phyloP scores from a whole-genome alignment of 1,140 invertebrate genomes.

The Metopolophium dirhodum region DNA sequence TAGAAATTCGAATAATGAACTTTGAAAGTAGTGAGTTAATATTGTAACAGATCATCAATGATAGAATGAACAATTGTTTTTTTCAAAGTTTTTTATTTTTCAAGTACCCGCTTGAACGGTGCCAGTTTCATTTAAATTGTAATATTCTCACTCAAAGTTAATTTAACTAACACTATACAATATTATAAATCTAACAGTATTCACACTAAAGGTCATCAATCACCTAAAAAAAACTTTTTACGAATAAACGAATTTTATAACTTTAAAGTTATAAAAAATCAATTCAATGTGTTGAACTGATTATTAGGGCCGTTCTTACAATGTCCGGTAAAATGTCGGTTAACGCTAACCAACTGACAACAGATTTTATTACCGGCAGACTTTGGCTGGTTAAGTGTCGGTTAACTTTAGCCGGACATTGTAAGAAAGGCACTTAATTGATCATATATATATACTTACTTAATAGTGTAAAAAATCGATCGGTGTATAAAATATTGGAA shows the following conservation, averaged over 20 bases:
- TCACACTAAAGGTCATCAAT: not conserved
- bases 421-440: too few relatives aligned
- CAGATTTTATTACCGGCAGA: too few relatives aligned
- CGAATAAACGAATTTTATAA: not conserved
- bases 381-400: too few relatives aligned
- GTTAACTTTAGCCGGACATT: too few relatives aligned
- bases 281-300: not conserved
- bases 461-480: too few relatives aligned
- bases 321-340: too few relatives aligned
- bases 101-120: not conserved
- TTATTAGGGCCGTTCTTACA: not conserved
- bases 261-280: not conserved
- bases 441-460: not conserved
- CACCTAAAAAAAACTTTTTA: not conserved
- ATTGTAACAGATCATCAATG: not conserved
- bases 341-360: too few relatives aligned
- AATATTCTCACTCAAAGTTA: not conserved
- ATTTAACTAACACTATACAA: not conserved
- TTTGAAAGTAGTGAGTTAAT: not conserved
- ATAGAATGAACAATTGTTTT: conserved; percentile 5
- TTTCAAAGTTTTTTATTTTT: not conserved
- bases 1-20: not conserved
- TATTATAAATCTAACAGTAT: not conserved
- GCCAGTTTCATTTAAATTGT: not conserved
- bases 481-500: not conserved